These are phyloP conservation scores for Drosophila buzzatii DNA, from an alignment of 2,888 invertebrate species.

Conservation along the genomic window DNA sequence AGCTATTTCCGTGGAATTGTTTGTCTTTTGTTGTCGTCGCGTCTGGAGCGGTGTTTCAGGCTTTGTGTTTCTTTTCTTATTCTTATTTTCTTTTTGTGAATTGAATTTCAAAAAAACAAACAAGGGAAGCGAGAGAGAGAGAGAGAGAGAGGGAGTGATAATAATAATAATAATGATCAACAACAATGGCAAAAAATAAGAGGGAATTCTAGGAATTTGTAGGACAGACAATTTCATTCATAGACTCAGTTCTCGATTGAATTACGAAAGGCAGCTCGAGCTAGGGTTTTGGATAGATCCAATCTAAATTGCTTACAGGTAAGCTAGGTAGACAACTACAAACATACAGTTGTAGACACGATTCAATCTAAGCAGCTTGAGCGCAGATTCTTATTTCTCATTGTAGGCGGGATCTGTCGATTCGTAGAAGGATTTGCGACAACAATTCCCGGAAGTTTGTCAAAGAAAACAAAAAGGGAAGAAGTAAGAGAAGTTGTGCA, in stretches of 20 bases:
- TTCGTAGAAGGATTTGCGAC: slow-evolving; percentile 41
- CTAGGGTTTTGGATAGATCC: not conserved
- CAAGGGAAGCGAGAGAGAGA: not conserved
- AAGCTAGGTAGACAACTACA: not conserved
- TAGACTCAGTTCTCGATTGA: slow-evolving; percentile 59
- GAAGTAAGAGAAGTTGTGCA: not conserved
- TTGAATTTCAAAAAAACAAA: slow-evolving; percentile 55
- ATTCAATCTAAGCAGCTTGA: not conserved
- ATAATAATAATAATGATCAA: slow-evolving; percentile 40
- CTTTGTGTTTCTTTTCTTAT: slow-evolving; percentile 30
- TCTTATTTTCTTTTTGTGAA: slow-evolving; percentile 47
- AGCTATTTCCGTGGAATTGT: slow-evolving; percentile 71
- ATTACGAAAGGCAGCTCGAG: slow-evolving; percentile 37
- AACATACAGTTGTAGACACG: not conserved
- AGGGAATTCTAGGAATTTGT: slow-evolving; percentile 44
- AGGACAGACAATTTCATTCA: slow-evolving; percentile 63
- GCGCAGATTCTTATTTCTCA: not conserved
- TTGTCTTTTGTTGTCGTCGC: slow-evolving; percentile 67
- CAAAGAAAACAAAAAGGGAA: not conserved
- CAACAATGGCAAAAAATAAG: slow-evolving; percentile 49
- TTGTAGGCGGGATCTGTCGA: slow-evolving; percentile 1
- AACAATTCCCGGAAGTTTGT: slow-evolving; percentile 59
- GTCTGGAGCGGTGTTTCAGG: slow-evolving; percentile 48
- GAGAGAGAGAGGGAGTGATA: slow-evolving; percentile 10
- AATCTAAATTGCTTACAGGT: slow-evolving; percentile 4